A percentile compares a stretch with the other conserved stretches of the same genome.
phyloP scores from a whole-genome alignment of 1,140 invertebrate genomes.

The Centruroides sculpturatus region DNA sequence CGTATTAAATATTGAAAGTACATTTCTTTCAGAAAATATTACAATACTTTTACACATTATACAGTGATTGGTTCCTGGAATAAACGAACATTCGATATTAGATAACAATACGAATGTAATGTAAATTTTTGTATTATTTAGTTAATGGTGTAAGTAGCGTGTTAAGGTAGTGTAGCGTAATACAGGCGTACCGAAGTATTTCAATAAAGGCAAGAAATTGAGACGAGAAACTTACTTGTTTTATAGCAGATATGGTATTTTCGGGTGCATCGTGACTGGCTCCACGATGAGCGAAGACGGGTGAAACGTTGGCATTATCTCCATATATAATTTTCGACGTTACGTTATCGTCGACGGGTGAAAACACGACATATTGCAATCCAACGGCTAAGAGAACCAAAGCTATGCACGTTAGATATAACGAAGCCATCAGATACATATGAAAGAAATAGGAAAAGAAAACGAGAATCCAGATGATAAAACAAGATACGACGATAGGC shows the following conservation, averaged over 20 bases:
- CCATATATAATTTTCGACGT: constrained; percentile 2
- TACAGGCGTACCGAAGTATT: no score
- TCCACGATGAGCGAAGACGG: constrained; percentile 13
- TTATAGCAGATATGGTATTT: constrained; percentile 16
- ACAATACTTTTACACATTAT: no score
- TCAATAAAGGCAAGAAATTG: neutral
- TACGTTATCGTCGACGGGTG: constrained; percentile 1
- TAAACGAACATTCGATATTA: no score
- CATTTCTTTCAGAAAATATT: no score
- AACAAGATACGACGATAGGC: constrained; percentile 5
- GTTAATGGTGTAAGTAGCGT: no score
- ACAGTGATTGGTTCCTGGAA: no score
- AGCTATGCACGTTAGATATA: constrained; percentile 7
- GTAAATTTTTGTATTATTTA: no score
- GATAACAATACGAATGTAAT: no score
- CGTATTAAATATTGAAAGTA: no score
- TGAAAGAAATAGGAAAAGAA: constrained; percentile 12
- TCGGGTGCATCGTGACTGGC: constrained; percentile 16
- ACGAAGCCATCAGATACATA: constrained; percentile 9
- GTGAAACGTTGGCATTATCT: neutral
- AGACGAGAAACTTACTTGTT: constrained; percentile 5
- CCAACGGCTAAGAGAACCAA: constrained; percentile 3
- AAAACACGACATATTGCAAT: constrained; percentile 5
- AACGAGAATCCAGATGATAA: constrained; percentile 5
- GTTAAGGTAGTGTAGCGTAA: no score